phyloP scores from a whole-genome alignment of 1,140 invertebrate genomes.

The Microvelia longipes region DNA sequence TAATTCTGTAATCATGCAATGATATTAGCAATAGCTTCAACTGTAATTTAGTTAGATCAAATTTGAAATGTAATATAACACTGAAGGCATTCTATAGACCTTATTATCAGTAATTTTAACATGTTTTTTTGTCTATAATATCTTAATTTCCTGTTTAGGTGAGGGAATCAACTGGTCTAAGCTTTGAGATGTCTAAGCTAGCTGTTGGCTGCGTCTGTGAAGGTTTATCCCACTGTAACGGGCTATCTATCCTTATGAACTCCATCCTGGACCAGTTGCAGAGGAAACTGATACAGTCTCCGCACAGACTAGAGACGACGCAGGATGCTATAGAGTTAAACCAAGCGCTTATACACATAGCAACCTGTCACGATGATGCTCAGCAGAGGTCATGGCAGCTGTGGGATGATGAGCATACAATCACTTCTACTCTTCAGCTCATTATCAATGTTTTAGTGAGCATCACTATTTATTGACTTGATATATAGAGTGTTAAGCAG shows the following conservation, averaged over 20 bases:
- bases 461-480: conserved; percentile 12
- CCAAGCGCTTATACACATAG: conserved; percentile 62
- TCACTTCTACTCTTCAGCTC: conserved; percentile 32
- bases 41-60: background rate
- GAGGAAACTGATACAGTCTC: conserved; percentile 36
- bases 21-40: too few relatives aligned
- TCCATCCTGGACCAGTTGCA: conserved; percentile 28
- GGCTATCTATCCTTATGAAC: conserved; percentile 15
- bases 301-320: conserved; percentile 28
- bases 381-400: conserved; percentile 86
- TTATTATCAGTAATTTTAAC: too few relatives aligned
- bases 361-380: conserved; percentile 77
- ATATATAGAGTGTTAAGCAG: conserved; percentile 10
- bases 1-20: too few relatives aligned
- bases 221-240: conserved; percentile 22
- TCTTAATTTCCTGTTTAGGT: conserved; percentile 40
- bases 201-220: conserved; percentile 60
- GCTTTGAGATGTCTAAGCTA: conserved; percentile 70
- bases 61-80: background rate
- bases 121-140: too few relatives aligned
- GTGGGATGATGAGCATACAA: conserved; percentile 77
- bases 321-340: conserved; percentile 64
- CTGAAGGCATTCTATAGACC: background rate
- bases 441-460: conserved; percentile 50
- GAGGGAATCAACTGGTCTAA: conserved; percentile 64